A percentile compares a stretch with the other conserved stretches of the same genome.
Evolutionary conservation across 2,888 invertebrate species (phyloP).

Genomic region (Pteria penguin): DNA sequence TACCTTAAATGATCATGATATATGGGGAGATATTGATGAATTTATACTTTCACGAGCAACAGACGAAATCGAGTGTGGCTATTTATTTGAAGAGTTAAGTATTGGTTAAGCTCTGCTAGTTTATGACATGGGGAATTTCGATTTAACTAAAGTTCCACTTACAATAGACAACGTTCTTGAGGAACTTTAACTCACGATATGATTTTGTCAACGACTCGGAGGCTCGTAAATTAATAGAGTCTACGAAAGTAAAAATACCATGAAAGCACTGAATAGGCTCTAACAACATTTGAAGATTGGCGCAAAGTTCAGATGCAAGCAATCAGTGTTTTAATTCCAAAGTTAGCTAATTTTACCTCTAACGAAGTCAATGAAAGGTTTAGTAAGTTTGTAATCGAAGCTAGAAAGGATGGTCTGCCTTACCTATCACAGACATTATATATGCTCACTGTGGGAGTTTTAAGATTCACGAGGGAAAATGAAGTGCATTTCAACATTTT

Average conservation of each 20-base stretch:
- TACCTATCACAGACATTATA: no score
- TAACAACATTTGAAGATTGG: slow-evolving; percentile 3
- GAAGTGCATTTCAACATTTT: background rate
- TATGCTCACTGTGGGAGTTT: no score
- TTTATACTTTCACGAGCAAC: background rate
- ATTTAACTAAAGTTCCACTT: background rate
- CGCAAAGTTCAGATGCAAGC: background rate
- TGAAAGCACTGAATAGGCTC: background rate
- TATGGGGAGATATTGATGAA: background rate
- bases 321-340: background rate
- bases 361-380: background rate
- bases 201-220: background rate
- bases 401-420: no score
- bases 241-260: background rate
- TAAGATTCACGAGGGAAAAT: background rate
- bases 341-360: background rate
- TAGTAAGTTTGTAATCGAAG: background rate
- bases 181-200: background rate
- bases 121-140: background rate
- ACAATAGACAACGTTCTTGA: background rate
- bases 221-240: background rate
- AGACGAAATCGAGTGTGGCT: background rate
- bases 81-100: background rate
- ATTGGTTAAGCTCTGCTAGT: background rate
- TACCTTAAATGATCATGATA: background rate